phyloP scores from a whole-genome alignment of 2,888 invertebrate genomes.

The Cecidostiba fungosa region DNA sequence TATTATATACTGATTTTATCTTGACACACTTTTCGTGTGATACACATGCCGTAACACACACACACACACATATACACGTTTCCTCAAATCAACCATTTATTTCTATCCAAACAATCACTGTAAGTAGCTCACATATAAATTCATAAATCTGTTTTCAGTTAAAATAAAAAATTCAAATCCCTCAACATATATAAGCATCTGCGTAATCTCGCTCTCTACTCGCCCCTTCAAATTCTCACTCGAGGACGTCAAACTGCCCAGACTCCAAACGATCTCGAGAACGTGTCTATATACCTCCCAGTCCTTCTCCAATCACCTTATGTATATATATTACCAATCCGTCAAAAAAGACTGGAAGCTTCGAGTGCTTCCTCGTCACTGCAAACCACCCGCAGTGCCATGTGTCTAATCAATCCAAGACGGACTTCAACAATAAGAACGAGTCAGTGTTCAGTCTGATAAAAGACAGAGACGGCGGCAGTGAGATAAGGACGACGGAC shows the following conservation, averaged over 20 bases:
- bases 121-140: not conserved
- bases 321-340: not conserved
- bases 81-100: too few relatives aligned
- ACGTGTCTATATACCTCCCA: not conserved
- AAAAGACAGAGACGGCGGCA: conserved; percentile 13
- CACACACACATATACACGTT: too few relatives aligned
- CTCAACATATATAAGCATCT: not conserved
- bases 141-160: not conserved
- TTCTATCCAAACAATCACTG: too few relatives aligned
- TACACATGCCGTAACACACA: too few relatives aligned
- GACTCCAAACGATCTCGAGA: not conserved
- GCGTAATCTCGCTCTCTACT: not conserved
- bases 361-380: not conserved
- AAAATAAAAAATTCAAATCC: not conserved
- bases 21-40: too few relatives aligned
- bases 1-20: too few relatives aligned
- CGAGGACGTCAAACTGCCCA: not conserved
- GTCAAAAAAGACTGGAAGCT: not conserved
- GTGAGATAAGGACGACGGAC: conserved; percentile 29
- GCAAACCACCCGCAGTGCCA: not conserved
- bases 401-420: not conserved
- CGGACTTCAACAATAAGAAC: not conserved
- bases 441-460: not conserved
- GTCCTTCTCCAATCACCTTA: not conserved
- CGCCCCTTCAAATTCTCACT: not conserved